A percentile compares a stretch with the other conserved stretches of the same genome.
These are phyloP conservation scores for Leptoteleia sp. DNA, from an alignment of 1,140 invertebrate species.

Conservation along the genomic window DNA sequence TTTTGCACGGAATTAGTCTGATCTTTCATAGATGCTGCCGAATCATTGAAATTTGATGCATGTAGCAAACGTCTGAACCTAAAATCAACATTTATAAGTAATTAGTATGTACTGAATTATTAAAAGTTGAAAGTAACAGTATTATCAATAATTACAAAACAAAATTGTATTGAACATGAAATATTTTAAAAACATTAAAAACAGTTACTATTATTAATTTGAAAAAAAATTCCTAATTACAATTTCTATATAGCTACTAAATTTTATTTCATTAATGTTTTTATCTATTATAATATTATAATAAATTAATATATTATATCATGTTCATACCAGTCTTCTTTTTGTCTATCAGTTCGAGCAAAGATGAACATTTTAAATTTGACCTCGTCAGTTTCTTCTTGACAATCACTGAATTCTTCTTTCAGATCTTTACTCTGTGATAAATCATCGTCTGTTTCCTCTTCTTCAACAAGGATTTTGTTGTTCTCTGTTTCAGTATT, in stretches of 20 bases:
- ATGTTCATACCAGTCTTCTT: constrained; percentile 96
- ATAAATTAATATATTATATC: no score
- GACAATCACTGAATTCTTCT: constrained; percentile 75
- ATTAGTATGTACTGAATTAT: background rate
- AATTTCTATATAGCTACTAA: no score
- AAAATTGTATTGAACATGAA: no score
- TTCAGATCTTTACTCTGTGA: constrained; percentile 71
- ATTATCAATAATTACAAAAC: background rate
- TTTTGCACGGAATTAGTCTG: constrained; percentile 50
- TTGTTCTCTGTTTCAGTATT: constrained; percentile 68
- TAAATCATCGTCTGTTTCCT: constrained; percentile 73
- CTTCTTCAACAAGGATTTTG: constrained; percentile 72
- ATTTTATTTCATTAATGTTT: no score
- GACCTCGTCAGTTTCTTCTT: constrained; percentile 70
- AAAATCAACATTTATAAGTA: constrained; percentile 35
- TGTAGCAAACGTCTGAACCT: constrained; percentile 77
- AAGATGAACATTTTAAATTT: constrained; percentile 85
- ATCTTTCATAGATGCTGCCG: constrained; percentile 69
- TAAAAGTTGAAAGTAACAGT: background rate
- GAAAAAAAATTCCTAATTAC: no score
- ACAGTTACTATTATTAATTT: no score
- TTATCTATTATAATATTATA: no score
- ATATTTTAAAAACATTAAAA: no score
- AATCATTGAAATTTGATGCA: constrained; percentile 70
- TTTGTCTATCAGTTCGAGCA: constrained; percentile 90